Percentiles rank a stretch among this genome's conserved stretches.
phyloP scores from a whole-genome alignment of 2,113 vertebrate genomes.

The Zosterops hypoxanthus region DNA sequence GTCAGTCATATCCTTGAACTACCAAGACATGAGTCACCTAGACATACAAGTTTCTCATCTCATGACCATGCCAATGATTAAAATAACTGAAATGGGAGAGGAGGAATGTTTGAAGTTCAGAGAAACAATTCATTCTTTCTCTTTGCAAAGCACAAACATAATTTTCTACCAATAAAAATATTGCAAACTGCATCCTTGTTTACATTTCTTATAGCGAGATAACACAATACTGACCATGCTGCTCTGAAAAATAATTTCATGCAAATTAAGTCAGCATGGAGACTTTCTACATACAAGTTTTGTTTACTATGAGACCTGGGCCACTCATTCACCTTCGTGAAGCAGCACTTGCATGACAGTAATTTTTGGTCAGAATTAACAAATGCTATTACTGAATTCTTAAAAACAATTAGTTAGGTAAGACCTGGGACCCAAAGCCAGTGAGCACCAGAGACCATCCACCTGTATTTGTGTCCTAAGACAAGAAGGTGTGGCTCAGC shows the following conservation, averaged over 20 bases:
- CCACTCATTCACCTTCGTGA: background rate
- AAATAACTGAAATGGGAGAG: background rate
- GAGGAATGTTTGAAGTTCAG: background rate
- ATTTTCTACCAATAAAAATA: background rate
- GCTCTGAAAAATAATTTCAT: background rate
- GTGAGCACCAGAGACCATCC: background rate
- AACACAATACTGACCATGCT: background rate
- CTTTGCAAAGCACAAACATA: background rate
- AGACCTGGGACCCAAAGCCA: background rate
- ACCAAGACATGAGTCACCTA: background rate
- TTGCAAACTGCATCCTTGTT: background rate
- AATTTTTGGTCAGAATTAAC: background rate
- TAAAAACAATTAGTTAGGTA: background rate
- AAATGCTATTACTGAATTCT: background rate
- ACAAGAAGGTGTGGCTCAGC: background rate
- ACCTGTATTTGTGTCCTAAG: background rate
- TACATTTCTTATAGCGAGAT: background rate
- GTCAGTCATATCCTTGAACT: background rate
- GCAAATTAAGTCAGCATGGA: background rate
- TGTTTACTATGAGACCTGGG: background rate
- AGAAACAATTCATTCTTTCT: background rate
- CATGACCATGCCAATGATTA: background rate
- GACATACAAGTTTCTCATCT: background rate
- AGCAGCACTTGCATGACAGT: background rate
- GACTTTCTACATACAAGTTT: background rate